Evolutionary conservation across 1,140 invertebrate genomes (phyloP), one percentile per base, ranked within the genome.

Genomic region (Chionoecetes opilio): DNA sequence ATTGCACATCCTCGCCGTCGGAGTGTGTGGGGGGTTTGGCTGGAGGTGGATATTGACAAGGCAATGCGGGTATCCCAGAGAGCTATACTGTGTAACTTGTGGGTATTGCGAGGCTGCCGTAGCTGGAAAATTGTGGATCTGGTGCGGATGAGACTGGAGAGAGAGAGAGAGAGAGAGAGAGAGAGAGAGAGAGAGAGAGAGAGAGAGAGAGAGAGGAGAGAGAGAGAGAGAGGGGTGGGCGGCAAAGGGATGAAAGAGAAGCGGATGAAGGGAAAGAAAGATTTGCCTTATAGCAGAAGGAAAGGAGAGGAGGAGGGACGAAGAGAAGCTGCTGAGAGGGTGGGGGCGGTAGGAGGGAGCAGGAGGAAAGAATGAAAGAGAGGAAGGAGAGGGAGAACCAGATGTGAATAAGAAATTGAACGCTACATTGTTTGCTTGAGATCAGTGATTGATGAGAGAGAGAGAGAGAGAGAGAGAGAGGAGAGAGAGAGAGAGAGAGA

Each of bases 161-260:
- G 26, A 26, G 82, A 85, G 82, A 86, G 5, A 34, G 85, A 86
- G 85, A 86, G 84, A 86, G 84, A 86, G 84, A 86, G 84, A 86
- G 84, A 86, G 84, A 86, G 84, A 86, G 85, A 86, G 11, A 26
- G 85, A 86, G 11, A 34, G 85, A 34, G 85, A 86, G 31, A 86
- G n/a, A 86, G 85, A 86, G n/a, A 86, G 85, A 86, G n/a, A 86
- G 29, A 86, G 17, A 86, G 84, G 32, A 84, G 82, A 84, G 82
- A 84, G 82, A 84, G 82, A 86, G 84, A 86, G 84, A 86, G 84
- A 86, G 84, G 32, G 17, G 32, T 21, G 32, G 84, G 32, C 26
- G 84, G 3, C 26, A 29, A 31, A 86, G 84, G 32, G 84, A 86
- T 21, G 32, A 31, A 86, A 31, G 32, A 31, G 32, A 31, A 86